phyloP scores from a whole-genome alignment of 2,888 invertebrate genomes.

The Vanessa cardui region DNA sequence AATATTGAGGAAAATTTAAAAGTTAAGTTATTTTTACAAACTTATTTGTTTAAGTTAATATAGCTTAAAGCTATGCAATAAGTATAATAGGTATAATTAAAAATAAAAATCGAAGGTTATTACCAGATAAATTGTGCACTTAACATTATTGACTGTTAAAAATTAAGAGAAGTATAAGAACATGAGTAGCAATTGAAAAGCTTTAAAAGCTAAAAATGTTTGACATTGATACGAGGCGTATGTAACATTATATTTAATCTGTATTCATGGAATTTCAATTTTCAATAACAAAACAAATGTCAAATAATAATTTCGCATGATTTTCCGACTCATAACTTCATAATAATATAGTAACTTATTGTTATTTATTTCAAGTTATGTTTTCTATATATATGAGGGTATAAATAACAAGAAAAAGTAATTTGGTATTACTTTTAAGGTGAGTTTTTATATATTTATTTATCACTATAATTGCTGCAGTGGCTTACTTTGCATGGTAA shows the following conservation, averaged over 20 bases:
- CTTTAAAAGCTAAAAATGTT: too few species aligned
- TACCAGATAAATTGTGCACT: too few species aligned
- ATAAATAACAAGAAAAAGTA: neutral
- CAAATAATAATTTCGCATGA: conserved; percentile 24
- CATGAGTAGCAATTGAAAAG: too few species aligned
- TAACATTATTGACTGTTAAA: too few species aligned
- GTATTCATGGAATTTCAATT: conserved; percentile 19
- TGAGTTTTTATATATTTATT: conserved; percentile 1
- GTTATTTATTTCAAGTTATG: neutral
- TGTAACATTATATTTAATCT: conserved; percentile 4
- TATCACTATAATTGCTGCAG: conserved; percentile 16
- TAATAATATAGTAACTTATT: neutral
- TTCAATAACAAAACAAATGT: conserved; percentile 33
- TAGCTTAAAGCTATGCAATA: too few species aligned
- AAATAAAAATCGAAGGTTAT: too few species aligned
- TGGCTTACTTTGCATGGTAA: conserved; percentile 20
- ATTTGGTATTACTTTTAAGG: neutral
- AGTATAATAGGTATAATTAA: too few species aligned
- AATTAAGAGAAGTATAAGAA: too few species aligned
- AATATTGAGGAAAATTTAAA: too few species aligned
- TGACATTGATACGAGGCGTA: neutral
- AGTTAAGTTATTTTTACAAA: too few species aligned
- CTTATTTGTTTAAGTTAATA: too few species aligned
- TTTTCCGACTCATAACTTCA: conserved; percentile 4
- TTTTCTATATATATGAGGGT: neutral